Evolutionary conservation across 2,888 invertebrate genomes (phyloP), one percentile per base, ranked within the genome.

Genomic region (Mechanitis messenoides): DNA sequence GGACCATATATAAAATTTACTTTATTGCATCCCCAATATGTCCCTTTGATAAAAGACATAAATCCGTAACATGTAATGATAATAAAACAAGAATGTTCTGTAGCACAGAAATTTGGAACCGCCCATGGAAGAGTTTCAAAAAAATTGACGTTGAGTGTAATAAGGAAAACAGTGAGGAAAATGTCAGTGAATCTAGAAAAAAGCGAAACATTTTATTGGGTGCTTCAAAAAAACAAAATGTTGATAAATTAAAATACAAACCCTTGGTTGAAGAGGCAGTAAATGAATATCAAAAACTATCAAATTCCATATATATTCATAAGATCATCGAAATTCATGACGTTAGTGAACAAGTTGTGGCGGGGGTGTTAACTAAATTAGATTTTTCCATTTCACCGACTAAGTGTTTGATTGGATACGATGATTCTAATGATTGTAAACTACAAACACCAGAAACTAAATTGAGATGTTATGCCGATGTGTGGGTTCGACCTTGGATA

Each of bases 21-120:
- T 84, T 74, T 63, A 72, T 66, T 55, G 80, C 81, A 45, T 69
- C 71, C 2, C 74, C 75, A 6, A 70, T 66, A 9, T 67, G 67
- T 45, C 77, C 76, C 56, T 55, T 63, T 6, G 7, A 42, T n/a
- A 63, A 72, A 57, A 67, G 54, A 65, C 1, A 71, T 1, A 64
- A 75, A 46, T 57, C 63, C 33, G 60, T 66, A 4, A 58, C 67
- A 53, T 73, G 78, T 71, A 59, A 60, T 33, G 62, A 69, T 9
- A 64, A 67, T 58, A 61, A 67, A 28, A 68, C 71, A 33, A 56
- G 71, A 42, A 63, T 80, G 33, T 68, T 71, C 62, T 93, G 93
- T 72, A 69, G 83, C 35, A 74, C 93, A 45, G 69, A 78, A 59
- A 84, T 92, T 56, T 92, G 91, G 92, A 84, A 90, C 46, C 85